Evolutionary conservation across 2,797 vertebrate genomes (phyloP).

Genomic region (Hydrocynus forskahlii): DNA sequence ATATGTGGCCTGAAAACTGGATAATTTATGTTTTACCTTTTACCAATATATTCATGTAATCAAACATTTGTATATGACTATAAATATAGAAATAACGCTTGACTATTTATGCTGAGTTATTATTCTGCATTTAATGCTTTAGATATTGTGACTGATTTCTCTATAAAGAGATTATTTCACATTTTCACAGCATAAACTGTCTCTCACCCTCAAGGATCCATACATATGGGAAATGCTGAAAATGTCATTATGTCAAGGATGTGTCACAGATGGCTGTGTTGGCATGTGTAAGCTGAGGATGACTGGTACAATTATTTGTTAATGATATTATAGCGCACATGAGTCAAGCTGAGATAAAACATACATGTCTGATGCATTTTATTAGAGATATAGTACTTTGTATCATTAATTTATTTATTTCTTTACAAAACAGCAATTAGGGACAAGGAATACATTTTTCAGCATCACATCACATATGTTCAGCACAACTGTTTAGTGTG

Average conservation of each 20-base stretch:
- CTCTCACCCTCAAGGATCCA: background rate
- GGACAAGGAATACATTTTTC: too few relatives aligned
- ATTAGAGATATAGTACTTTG: conserved; percentile 3
- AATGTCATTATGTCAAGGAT: conserved; percentile 24
- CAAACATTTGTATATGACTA: too few relatives aligned
- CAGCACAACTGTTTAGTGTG: too few relatives aligned
- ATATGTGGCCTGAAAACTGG: too few relatives aligned
- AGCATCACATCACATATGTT: too few relatives aligned
- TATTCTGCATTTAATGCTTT: background rate
- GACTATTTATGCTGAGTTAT: too few relatives aligned
- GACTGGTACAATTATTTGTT: conserved; percentile 22
- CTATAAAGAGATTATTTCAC: background rate
- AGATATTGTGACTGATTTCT: background rate
- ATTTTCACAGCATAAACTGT: background rate
- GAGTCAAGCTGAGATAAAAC: conserved; percentile 24
- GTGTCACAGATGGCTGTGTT: conserved; percentile 19
- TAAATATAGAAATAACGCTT: too few relatives aligned
- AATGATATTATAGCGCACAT: conserved; percentile 34
- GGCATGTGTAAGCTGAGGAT: conserved; percentile 18
- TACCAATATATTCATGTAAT: too few relatives aligned
- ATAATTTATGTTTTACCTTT: too few relatives aligned
- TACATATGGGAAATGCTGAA: background rate
- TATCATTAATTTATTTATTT: too few relatives aligned
- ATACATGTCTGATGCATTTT: conserved; percentile 33
- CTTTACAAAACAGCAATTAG: too few relatives aligned